phyloP scores from a whole-genome alignment of 2,113 vertebrate species.

The Equus quagga region DNA sequence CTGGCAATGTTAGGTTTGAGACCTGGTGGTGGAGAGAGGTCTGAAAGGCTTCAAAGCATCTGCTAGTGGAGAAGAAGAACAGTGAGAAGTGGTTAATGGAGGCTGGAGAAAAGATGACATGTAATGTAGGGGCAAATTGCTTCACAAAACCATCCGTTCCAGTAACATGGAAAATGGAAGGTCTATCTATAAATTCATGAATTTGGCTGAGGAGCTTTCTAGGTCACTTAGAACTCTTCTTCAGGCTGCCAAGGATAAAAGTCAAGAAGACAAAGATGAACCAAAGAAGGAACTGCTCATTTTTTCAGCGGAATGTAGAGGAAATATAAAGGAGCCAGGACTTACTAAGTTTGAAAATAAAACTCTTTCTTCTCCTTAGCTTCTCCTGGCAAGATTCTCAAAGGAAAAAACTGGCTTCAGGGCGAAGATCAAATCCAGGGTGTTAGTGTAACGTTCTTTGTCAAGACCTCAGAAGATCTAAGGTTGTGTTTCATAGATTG shows the following conservation, averaged over 20 bases:
- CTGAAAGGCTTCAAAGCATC: no score
- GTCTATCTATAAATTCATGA: neutral
- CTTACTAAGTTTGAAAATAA: neutral
- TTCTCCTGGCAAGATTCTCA: neutral
- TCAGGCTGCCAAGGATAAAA: neutral
- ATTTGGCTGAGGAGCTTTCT: neutral
- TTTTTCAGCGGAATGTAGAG: neutral
- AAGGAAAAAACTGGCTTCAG: neutral
- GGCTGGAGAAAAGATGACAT: neutral
- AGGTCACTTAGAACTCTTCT: neutral
- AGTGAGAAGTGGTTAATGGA: no score
- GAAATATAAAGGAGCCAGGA: neutral
- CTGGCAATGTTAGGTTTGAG: no score
- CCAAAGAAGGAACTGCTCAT: neutral
- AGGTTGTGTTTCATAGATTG: neutral
- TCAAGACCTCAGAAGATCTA: neutral
- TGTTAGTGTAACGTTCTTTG: neutral
- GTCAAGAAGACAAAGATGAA: neutral
- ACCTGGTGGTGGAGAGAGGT: no score
- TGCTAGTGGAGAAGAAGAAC: no score
- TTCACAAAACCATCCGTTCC: neutral
- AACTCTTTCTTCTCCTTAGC: neutral
- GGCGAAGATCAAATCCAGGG: neutral
- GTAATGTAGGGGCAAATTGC: accelerated
- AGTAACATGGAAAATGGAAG: neutral